Evolutionary conservation across 2,888 invertebrate species (phyloP).

Genomic region (Melanophora roralis): DNA sequence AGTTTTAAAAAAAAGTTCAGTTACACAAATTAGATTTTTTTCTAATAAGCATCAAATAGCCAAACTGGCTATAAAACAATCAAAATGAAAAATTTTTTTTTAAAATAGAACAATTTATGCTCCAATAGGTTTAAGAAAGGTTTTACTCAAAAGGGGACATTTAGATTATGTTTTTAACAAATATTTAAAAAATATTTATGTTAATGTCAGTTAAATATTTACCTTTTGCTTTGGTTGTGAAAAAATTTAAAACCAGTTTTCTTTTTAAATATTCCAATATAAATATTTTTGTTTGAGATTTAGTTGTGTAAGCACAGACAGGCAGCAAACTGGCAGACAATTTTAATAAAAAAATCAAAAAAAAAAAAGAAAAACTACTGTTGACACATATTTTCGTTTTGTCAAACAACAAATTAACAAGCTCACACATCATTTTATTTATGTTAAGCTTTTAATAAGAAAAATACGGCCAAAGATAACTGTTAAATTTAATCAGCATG

Average conservation of each 20-base stretch:
- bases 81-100: neutral
- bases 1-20: no score
- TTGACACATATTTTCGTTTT: slow-evolving; percentile 48
- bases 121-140: neutral
- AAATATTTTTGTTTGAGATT: slow-evolving; percentile 8
- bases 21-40: neutral
- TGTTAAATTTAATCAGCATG: slow-evolving; percentile 32
- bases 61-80: neutral
- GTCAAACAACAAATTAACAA: neutral
- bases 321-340: neutral
- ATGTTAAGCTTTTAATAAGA: neutral
- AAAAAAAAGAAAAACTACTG: slow-evolving; percentile 34
- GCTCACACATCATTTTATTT: neutral
- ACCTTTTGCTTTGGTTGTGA: slow-evolving; percentile 15
- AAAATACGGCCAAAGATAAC: slow-evolving; percentile 35
- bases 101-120: slow-evolving; percentile 13
- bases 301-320: neutral
- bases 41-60: neutral
- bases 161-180: neutral
- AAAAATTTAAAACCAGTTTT: slow-evolving; percentile 40
- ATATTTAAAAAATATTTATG: neutral
- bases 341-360: neutral
- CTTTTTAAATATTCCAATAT: neutral
- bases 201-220: slow-evolving; percentile 9
- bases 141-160: neutral